These are phyloP conservation scores for Oscheius sp. DNA, from an alignment of 2,888 invertebrate genomes.

Conservation along the genomic window DNA sequence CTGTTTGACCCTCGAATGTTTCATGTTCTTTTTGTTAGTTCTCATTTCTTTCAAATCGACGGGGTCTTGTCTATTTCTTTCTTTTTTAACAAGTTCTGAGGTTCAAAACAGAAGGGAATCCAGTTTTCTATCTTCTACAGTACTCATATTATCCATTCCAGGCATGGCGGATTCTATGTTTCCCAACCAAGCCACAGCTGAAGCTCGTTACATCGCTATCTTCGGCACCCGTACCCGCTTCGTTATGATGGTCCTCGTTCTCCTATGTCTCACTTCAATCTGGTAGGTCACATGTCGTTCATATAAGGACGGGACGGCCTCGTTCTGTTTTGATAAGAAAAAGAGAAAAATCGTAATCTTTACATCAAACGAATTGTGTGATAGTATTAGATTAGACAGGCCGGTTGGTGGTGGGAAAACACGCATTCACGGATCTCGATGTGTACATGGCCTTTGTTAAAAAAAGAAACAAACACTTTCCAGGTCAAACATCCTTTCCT, in stretches of 20 bases:
- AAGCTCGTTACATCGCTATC: slow-evolving; percentile 51
- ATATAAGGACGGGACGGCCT: too few species aligned
- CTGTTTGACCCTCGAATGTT: too few species aligned
- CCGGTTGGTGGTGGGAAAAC: background rate
- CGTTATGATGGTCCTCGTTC: slow-evolving; percentile 64
- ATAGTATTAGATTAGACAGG: too few species aligned
- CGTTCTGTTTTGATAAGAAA: background rate
- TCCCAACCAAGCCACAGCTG: slow-evolving; percentile 49
- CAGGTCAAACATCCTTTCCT: slow-evolving; percentile 67
- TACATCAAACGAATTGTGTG: too few species aligned
- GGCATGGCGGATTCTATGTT: slow-evolving; percentile 32
- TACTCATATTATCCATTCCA: background rate
- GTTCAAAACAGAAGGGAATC: background rate
- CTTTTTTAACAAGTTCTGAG: too few species aligned
- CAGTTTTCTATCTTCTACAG: background rate
- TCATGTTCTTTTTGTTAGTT: too few species aligned
- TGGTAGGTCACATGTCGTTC: too few species aligned
- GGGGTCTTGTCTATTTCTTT: too few species aligned
- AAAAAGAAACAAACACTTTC: too few species aligned
- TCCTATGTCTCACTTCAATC: slow-evolving; percentile 66
- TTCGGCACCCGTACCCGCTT: slow-evolving; percentile 68
- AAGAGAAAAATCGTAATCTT: background rate
- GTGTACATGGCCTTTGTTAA: background rate
- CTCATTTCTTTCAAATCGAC: too few species aligned
- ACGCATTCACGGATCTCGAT: background rate